Conservation (phyloP, 2,888 invertebrate genomes). For the Druceiella hillmani region DNA sequence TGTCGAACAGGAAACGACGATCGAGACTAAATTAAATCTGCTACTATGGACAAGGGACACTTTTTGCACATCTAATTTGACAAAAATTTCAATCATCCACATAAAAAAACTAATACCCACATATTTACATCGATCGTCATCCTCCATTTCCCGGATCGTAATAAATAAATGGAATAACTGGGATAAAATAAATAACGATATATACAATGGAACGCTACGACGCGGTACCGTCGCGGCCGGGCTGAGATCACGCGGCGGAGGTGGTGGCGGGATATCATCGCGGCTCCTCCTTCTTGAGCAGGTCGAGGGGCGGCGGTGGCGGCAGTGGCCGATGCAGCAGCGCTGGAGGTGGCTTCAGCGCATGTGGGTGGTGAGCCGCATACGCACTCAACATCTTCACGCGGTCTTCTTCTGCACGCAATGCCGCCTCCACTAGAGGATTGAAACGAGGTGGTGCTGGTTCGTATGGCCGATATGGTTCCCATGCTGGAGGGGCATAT, state of each 20-base stretch:
- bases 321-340: slow-evolving; percentile 32
- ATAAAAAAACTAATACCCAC: too few relatives aligned
- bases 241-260: slow-evolving; percentile 12
- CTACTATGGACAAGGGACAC: too few relatives aligned
- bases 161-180: too few relatives aligned
- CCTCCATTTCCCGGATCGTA: too few relatives aligned
- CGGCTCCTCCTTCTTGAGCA: slow-evolving; percentile 56
- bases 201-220: slow-evolving; percentile 21
- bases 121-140: too few relatives aligned
- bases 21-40: too few relatives aligned
- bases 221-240: slow-evolving; percentile 28
- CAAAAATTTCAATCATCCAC: too few relatives aligned
- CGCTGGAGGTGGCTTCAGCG: slow-evolving; percentile 43
- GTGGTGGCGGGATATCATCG: slow-evolving; percentile 45
- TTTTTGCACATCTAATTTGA: too few relatives aligned
- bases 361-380: slow-evolving; percentile 53
- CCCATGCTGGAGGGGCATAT: slow-evolving; percentile 58
- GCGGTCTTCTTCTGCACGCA: slow-evolving; percentile 73
- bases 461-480: slow-evolving; percentile 68
- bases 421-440: slow-evolving; percentile 73
- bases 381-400: slow-evolving; percentile 71
- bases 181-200: too few relatives aligned
- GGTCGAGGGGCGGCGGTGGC: slow-evolving; percentile 49
- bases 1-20: too few relatives aligned
- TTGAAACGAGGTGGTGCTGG: slow-evolving; percentile 67